Evolutionary conservation across 2,797 vertebrate species (phyloP), one percentile per base, ranked within the genome.

Genomic region (Ctenochaetus hawaiiensis): DNA sequence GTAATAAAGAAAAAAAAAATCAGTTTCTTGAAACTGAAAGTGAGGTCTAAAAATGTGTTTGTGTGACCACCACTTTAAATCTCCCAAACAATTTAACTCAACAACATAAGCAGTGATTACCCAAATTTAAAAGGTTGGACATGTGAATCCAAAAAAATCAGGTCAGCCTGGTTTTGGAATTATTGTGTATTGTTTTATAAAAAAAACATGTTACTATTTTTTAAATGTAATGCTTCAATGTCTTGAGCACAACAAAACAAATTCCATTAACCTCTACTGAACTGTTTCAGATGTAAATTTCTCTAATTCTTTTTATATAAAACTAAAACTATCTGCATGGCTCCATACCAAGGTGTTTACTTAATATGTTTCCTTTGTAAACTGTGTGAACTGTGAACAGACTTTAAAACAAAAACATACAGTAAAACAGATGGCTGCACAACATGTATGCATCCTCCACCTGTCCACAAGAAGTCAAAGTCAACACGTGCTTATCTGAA

Each of bases 401-500:
- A 41, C 11, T 12, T 9, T 12, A 12, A 41, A 20, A 44, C 23
- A 58, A 44, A 37, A 47, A 41, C 37, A 44, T 37, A 63, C 13
- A 17, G 16, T 26, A 16, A 2, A 16, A 44, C 58, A 18, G 6
- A 58, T 6, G 12, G 71, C 17, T 48, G 17, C 45, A 48, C 1
- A 17, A 45, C 14, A 17, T 18, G 44, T 45, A 6, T 17, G 45
- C 14, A 18, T 47, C 6, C 45, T 47, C 45, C 18, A 41, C 39
- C 39, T 12, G 39, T 41, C 39, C 39, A 37, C 23, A 86, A 80
- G 16, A 73, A 85, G 30, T 67, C 41, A 22, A 14, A 72, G 71
- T 43, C 69, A 57, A 69, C 59, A 48, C 1, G 23, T 37, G 59
- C 22, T 90, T 90, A 83, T 93, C 76, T 91, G 87, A 90, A 94